Evolutionary conservation across 1,140 invertebrate genomes (phyloP).

Genomic region (Pogonus chalceus): DNA sequence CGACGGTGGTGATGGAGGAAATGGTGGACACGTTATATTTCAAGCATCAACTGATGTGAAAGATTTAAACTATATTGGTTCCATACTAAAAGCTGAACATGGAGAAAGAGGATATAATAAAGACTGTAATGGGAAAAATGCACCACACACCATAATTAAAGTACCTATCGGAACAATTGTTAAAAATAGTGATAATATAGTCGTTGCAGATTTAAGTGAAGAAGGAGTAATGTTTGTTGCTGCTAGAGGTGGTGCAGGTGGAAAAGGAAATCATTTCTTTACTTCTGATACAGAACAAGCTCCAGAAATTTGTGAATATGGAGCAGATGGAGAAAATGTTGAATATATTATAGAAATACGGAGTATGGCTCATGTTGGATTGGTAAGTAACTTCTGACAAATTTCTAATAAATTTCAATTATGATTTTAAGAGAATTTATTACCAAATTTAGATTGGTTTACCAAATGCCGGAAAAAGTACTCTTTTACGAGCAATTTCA

Average conservation of each 20-base stretch:
- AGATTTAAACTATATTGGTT: slow-evolving; percentile 59
- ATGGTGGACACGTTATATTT: slow-evolving; percentile 95
- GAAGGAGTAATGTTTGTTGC: slow-evolving; percentile 80
- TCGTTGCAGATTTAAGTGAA: slow-evolving; percentile 60
- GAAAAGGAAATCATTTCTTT: slow-evolving; percentile 91
- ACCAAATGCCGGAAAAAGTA: slow-evolving; percentile 96
- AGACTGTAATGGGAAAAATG: slow-evolving; percentile 73
- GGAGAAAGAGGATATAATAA: slow-evolving; percentile 67
- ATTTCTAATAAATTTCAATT: slow-evolving; percentile 9
- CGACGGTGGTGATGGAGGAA: slow-evolving; percentile 92
- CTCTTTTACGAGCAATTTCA: slow-evolving; percentile 80
- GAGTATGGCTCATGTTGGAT: slow-evolving; percentile 88
- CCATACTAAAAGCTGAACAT: slow-evolving; percentile 48
- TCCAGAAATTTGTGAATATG: slow-evolving; percentile 79
- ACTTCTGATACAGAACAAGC: slow-evolving; percentile 68
- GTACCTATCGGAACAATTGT: slow-evolving; percentile 87
- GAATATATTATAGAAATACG: slow-evolving; percentile 72
- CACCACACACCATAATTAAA: slow-evolving; percentile 60
- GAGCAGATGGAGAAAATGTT: slow-evolving; percentile 70
- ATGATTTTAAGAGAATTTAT: too few species aligned
- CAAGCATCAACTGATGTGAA: slow-evolving; percentile 56
- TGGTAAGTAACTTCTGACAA: slow-evolving; percentile 44
- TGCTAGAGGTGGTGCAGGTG: slow-evolving; percentile 88
- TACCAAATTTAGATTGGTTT: slow-evolving; percentile 64
- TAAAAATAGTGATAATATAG: slow-evolving; percentile 46